Evolutionary conservation across 1,140 invertebrate genomes (phyloP).

Genomic region (Sitobion miscanthi): DNA sequence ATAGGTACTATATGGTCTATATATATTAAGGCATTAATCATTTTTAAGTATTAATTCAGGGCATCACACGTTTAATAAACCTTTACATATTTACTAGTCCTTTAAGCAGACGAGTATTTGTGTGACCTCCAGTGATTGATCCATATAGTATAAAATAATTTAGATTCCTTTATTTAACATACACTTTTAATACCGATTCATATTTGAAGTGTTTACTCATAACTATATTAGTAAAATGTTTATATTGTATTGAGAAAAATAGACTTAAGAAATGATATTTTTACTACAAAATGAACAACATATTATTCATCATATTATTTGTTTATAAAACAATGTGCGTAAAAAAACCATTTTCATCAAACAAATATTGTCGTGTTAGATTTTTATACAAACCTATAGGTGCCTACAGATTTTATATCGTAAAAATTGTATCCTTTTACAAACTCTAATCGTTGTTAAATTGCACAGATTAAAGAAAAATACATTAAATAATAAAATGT

Average conservation of each 20-base stretch:
- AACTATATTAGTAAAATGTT: neutral
- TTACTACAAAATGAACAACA: neutral
- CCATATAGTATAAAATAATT: neutral
- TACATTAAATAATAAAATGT: neutral
- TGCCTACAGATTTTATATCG: neutral
- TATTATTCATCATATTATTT: neutral
- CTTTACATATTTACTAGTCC: neutral
- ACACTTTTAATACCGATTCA: neutral
- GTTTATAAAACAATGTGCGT: neutral
- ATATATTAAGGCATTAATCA: neutral
- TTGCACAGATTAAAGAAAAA: neutral
- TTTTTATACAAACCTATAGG: neutral
- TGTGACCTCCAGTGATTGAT: neutral
- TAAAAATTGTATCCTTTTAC: neutral
- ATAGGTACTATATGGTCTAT: neutral
- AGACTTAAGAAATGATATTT: neutral
- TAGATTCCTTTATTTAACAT: neutral
- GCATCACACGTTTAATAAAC: neutral
- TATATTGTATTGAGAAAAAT: neutral
- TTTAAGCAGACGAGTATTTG: neutral
- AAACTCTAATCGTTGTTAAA: neutral
- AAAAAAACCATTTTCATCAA: neutral
- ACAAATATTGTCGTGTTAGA: neutral
- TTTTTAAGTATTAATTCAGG: neutral
- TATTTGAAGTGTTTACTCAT: neutral